Conservation (phyloP, 2,113 vertebrate species). For the Micromys minutus region DNA sequence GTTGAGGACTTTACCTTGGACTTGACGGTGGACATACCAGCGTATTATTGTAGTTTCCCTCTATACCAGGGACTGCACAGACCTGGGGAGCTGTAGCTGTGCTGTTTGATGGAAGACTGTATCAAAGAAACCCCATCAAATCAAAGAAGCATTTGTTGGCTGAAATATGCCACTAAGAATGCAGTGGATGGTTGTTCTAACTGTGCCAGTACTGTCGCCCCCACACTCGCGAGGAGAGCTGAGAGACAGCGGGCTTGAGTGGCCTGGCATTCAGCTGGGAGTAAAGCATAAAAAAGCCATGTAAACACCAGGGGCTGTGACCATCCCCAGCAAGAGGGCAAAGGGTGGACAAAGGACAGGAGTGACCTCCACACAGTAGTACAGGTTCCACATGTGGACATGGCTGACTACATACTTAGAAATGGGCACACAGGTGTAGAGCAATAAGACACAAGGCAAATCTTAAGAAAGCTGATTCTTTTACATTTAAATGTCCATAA, state of each 20-base stretch:
- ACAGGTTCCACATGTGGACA: background rate
- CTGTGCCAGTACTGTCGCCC: background rate
- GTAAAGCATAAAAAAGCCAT: background rate
- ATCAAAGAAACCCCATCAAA: constrained; percentile 5
- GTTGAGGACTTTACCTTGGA: background rate
- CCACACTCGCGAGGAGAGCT: background rate
- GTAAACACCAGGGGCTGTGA: background rate
- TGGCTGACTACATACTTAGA: background rate
- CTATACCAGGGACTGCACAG: background rate
- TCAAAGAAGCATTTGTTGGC: constrained; percentile 46
- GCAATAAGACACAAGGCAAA: background rate
- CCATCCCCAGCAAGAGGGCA: background rate
- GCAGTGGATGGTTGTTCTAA: background rate
- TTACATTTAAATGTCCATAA: background rate
- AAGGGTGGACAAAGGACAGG: background rate
- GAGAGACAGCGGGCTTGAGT: background rate
- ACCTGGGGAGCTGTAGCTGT: background rate
- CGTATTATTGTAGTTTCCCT: background rate
- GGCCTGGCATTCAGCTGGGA: background rate
- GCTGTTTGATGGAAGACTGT: constrained; percentile 22
- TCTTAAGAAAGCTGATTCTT: background rate
- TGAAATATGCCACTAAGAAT: rapidly evolving
- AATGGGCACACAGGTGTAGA: rapidly evolving
- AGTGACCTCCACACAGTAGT: background rate
- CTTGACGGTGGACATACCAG: background rate